Base-by-base conservation (phyloP, 2,797 vertebrate species). In the Microctenopoma lineatum region DNA sequence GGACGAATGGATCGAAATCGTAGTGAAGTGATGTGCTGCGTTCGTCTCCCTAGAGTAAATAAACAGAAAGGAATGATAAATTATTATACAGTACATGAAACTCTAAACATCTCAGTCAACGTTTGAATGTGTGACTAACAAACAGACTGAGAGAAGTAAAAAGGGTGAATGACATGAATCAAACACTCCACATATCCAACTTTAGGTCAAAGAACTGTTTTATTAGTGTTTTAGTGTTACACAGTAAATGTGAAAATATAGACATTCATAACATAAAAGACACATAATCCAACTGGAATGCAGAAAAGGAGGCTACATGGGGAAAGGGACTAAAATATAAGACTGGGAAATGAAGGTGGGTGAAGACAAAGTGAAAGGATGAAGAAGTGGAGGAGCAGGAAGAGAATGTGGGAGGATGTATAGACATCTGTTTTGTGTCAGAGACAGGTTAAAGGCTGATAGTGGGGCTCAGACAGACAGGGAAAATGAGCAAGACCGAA, bases 381-480 rank as follows among this genome's bases (percentile, higher is more conserved):
- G 48, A 64, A 55, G 38, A 70, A 73, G 71, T 21, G 47, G 74
- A 67, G 67, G 65, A 59, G 73, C 74, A 86, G 83, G 83, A 88
- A 81, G 72, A 84, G 84, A 86, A 84, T 81, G 47, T 59, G 61
- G 57, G 81, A 86, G 75, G 79, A 78, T 56, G 75, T 71, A 77
- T 77, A 67, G 71, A 89, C 89, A 91, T 92, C 88, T 92, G 91
- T 89, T 92, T 89, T 79, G 75, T 87, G 79, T 92, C 87, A 87
- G 69, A 42, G 60, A 77, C 77, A 87, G 80, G 89, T 89, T 89
- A 83, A 64, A 82, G 73, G 77, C 86, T 80, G 89, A 92, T 89
- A 87, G 84, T 6, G 11, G 47, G 63, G 75, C 70, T 78, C 54
- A 56, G 70, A 80, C 60, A 73, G 48, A 70, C 57, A 62, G 59